Base-by-base conservation (phyloP, 2,113 vertebrate genomes). In the Elephas maximus region DNA sequence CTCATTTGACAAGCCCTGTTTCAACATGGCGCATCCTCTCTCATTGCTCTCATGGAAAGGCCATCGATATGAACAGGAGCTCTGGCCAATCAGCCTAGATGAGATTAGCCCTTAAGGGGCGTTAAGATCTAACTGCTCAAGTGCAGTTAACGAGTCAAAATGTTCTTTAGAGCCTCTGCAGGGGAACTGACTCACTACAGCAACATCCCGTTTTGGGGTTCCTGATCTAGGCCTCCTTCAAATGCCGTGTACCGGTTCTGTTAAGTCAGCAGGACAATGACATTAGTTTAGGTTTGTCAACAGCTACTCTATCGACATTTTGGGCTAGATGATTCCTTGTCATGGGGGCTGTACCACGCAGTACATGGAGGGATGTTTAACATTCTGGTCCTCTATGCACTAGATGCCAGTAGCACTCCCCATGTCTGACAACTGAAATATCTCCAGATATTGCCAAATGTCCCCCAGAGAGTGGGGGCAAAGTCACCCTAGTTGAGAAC, bases 1-100 rank as follows among this genome's bases (percentile, higher is more conserved):
- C 28, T 81, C 77, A 95, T 62, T 85, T 95, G 51, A 63, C 44
- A 88, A 96, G 41, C 2, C 20, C 94, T 30, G 51, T 92, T 84
- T 92, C 69, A 33, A 88, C 60, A 74, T 63, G 74, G 57, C 5
- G 41, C 79, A 44, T 80, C 33, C 44, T 60, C 33, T 91, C 48
- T 96, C 48, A 37, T 5, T 60, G 20, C 62, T 20, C 21, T 90
- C 62, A 18, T 45, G 37, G 20, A 93, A 77, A 10, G 33, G 14
- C 71, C 57, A 44, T 82, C 44, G 69, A 21, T 30, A 37, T 10
- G 24, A 82, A 57, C 79, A 45, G 12, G 62, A 65, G 28, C 60
- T 86, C 48, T 14, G 73, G 41, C 45, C 91, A 91, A 97, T 91
- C 86, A 88, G n/a, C 14, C 51, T 6, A 89, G 53, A 74, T 81